These are phyloP conservation scores for Oncorhynchus kisutch DNA, from an alignment of 2,113 vertebrate genomes.

Conservation along the genomic window DNA sequence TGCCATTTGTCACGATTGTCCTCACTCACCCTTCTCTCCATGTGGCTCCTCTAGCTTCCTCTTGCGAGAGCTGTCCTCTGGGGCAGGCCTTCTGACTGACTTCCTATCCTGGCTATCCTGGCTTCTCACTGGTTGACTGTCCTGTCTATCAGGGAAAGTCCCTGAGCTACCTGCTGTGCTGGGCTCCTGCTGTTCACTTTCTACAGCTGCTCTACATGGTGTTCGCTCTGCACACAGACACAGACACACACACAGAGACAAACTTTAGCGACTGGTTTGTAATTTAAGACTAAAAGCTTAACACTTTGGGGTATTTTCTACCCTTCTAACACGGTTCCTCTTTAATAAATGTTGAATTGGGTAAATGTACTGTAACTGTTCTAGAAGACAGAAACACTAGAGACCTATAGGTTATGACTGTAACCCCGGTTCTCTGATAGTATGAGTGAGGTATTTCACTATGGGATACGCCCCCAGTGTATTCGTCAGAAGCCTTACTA, in stretches of 20 bases:
- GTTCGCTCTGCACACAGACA: neutral
- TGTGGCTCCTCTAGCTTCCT: constrained; percentile 35
- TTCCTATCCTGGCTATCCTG: constrained; percentile 24
- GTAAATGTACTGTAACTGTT: too few relatives aligned
- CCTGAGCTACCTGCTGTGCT: constrained; percentile 38
- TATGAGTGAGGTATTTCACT: too few relatives aligned
- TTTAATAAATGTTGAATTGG: too few relatives aligned
- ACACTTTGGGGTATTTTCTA: too few relatives aligned
- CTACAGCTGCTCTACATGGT: neutral
- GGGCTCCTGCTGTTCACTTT: constrained; percentile 25
- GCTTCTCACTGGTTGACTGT: constrained; percentile 34
- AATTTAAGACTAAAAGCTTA: too few relatives aligned
- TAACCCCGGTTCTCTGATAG: too few relatives aligned
- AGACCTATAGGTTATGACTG: too few relatives aligned
- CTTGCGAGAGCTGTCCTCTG: constrained; percentile 40
- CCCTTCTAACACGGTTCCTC: too few relatives aligned
- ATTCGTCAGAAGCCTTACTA: too few relatives aligned
- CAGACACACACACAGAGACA: neutral
- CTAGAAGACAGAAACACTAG: neutral
- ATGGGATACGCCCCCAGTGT: too few relatives aligned
- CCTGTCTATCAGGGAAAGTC: constrained; percentile 23
- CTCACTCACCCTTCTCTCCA: constrained; percentile 29
- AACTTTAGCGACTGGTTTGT: too few relatives aligned
- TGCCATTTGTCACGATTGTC: too few relatives aligned
- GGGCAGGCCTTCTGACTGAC: constrained; percentile 30